These are phyloP conservation scores for Okamejei kenojei DNA, from an alignment of 2,797 vertebrate genomes.

Conservation along the genomic window DNA sequence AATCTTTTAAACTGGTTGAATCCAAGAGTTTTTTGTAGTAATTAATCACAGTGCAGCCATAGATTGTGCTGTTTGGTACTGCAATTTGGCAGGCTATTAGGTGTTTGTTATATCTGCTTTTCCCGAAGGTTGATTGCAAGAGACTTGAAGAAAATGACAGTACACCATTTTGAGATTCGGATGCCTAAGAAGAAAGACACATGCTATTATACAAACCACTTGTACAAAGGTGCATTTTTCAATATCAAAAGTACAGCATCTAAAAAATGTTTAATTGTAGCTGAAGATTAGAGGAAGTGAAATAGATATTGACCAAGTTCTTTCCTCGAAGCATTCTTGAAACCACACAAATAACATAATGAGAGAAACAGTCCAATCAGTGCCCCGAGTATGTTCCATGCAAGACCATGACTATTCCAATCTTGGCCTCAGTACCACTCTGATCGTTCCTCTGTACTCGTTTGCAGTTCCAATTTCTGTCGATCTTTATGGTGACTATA, in stretches of 20 bases:
- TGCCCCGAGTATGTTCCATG: no score
- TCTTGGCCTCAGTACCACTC: no score
- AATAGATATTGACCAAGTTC: background rate
- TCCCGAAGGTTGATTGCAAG: slow-evolving; percentile 45
- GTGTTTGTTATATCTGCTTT: slow-evolving; percentile 44
- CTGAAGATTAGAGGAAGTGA: background rate
- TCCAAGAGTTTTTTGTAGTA: slow-evolving; percentile 50
- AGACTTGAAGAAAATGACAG: slow-evolving; percentile 43
- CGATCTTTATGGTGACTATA: no score
- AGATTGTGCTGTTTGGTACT: slow-evolving; percentile 49
- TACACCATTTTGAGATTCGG: slow-evolving; percentile 44
- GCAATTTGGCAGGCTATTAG: slow-evolving; percentile 60
- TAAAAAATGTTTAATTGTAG: background rate
- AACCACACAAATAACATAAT: no score
- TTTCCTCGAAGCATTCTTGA: background rate
- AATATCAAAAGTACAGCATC: background rate
- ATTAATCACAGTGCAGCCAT: slow-evolving; percentile 57
- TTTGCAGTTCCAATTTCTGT: no score
- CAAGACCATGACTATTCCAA: no score
- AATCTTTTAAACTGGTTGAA: slow-evolving; percentile 40
- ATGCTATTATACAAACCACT: background rate
- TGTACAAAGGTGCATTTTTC: background rate
- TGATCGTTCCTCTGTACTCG: no score
- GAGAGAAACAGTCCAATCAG: no score
- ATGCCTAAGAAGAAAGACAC: slow-evolving; percentile 48